Evolutionary conservation across 2,797 vertebrate species (phyloP).

Genomic region (Notolepis coatsorum): DNA sequence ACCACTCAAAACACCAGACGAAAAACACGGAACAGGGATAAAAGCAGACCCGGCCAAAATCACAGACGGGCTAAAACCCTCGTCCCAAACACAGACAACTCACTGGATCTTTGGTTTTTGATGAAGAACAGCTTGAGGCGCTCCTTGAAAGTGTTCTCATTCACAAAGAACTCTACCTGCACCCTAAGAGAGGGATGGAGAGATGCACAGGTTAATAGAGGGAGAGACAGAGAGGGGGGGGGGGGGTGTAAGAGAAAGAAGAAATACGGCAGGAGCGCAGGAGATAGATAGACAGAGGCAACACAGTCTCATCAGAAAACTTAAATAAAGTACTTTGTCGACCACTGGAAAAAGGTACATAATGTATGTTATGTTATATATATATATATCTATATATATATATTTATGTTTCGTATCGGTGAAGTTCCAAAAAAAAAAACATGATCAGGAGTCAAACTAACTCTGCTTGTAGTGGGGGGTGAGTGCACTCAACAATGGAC

Average conservation of each 20-base stretch:
- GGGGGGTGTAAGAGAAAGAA: constrained; percentile 8
- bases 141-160: constrained; percentile 98
- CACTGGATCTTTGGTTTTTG: constrained; percentile 98
- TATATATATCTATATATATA: too few species aligned
- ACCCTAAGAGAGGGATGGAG: constrained; percentile 82
- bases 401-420: too few species aligned
- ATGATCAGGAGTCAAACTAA: too few species aligned
- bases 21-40: not conserved
- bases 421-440: too few species aligned
- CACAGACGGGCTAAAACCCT: constrained; percentile 18
- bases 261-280: constrained; percentile 6
- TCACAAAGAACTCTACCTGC: constrained; percentile 97
- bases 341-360: too few species aligned
- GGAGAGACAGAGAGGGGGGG: constrained; percentile 5
- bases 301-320: too few species aligned
- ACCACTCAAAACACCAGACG: constrained; percentile 14
- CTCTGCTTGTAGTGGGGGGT: too few species aligned
- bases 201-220: constrained; percentile 35
- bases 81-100: constrained; percentile 57
- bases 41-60: not conserved
- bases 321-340: constrained; percentile 24
- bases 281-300: constrained; percentile 12
- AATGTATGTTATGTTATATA: too few species aligned
- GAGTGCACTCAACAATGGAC: too few species aligned
- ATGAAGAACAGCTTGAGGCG: constrained; percentile 98